Base-by-base conservation (phyloP, 2,888 invertebrate genomes). In the Smittia sp. region DNA sequence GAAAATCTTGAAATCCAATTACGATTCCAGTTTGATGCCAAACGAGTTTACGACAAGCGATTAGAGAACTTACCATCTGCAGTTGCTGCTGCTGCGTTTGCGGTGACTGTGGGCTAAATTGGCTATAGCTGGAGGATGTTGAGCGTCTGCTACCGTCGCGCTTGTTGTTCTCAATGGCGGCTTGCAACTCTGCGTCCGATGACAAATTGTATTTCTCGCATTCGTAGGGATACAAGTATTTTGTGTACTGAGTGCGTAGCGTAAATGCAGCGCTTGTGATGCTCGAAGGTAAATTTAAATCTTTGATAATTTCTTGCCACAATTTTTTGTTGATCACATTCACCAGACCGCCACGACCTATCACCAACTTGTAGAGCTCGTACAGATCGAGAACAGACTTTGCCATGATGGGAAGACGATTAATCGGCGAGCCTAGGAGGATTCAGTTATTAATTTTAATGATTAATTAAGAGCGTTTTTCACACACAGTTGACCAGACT, bases 391-490 rank as follows among this genome's bases (percentile, higher is more conserved):
- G 85, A 70, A 98, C 98, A 70, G 98, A 97, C 86, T 99, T 99
- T n/a, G 99, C 99, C 99, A 99, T 99, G 78, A 99, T 99, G n/a
- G 99, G 99, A 79, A 99, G 89, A 78, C 99, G 89, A 85, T 98
- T 99, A 77, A 99, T 99, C 65, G 99, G 98, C 38, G 98, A 94
- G 54, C 98, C 98, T 98, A 88, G 24, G 85, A 86, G 77, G 79
- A 78, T 77, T 77, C 78, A 15, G 18, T 6, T 46, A 52, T 69
- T 69, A 27, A 52, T 18, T 15, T 38, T 66, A 27, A 66, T 46
- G n/a, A 46, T 46, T 15, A 46, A 11, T 58, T 24, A 58, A 58
- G 13, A 58, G 7, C 58, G 24, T 58, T 58, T 15, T 58, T 18
- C 22, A 18, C 13, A 58, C 20, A 58, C 1, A 58, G 4, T 58